A percentile compares a stretch with the other conserved stretches of the same genome.
phyloP scores from a whole-genome alignment of 2,888 invertebrate genomes.

The Acrobasis consociella region DNA sequence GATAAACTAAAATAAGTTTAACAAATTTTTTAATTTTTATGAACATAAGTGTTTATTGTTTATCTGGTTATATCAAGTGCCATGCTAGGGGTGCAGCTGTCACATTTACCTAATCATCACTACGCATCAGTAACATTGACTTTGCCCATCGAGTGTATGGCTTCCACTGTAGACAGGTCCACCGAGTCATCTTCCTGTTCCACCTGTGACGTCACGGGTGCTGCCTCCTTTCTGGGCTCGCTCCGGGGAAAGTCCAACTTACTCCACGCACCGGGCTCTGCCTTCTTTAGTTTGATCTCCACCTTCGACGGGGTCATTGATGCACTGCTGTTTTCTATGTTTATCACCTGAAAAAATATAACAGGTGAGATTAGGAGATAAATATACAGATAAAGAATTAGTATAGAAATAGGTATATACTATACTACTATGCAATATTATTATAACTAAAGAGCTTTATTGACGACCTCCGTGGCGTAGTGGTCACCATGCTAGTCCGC shows the following conservation, averaged over 20 bases:
- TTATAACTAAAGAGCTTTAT: too few species aligned
- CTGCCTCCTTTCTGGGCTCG: slow-evolving; percentile 45
- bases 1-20: too few species aligned
- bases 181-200: slow-evolving; percentile 84
- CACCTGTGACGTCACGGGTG: slow-evolving; percentile 36
- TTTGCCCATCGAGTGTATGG: slow-evolving; percentile 66
- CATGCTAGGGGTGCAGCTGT: too few species aligned
- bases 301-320: slow-evolving; percentile 94
- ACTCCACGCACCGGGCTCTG: slow-evolving; percentile 92
- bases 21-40: too few species aligned
- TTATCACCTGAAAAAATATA: slow-evolving; percentile 85
- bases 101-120: too few species aligned
- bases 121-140: slow-evolving; percentile 55
- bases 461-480: too few species aligned
- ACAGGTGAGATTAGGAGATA: not conserved
- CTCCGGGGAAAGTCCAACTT: slow-evolving; percentile 86
- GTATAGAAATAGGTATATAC: too few species aligned
- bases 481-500: too few species aligned
- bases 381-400: too few species aligned
- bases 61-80: too few species aligned
- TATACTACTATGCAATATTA: too few species aligned
- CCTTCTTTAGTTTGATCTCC: slow-evolving; percentile 95
- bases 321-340: slow-evolving; percentile 86
- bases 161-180: slow-evolving; percentile 88
- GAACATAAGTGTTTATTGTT: too few species aligned